Evolutionary conservation across 2,797 vertebrate species (phyloP).

Genomic region (Kryptolebias ocellatus): DNA sequence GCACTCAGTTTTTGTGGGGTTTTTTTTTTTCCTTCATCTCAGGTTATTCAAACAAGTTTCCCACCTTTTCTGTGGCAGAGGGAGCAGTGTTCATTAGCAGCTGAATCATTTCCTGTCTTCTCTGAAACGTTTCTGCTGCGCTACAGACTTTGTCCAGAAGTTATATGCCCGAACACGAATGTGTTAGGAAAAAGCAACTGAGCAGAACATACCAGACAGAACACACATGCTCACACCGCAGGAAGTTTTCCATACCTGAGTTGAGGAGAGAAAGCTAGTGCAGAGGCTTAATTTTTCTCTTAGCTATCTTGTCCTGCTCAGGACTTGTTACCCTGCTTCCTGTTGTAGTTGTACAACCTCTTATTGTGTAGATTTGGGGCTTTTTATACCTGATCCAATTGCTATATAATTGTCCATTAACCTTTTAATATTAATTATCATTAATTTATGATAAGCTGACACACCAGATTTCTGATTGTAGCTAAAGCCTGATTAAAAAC

Average conservation of each 20-base stretch:
- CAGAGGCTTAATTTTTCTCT: constrained; percentile 36
- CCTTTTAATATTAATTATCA: constrained; percentile 11
- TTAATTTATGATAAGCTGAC: constrained; percentile 22
- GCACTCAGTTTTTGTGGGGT: constrained; percentile 12
- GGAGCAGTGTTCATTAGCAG: constrained; percentile 38
- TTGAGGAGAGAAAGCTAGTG: constrained; percentile 8
- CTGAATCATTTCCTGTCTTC: constrained; percentile 48
- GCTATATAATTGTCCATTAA: constrained; percentile 13
- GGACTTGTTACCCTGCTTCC: constrained; percentile 44
- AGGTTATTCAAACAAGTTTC: constrained; percentile 50
- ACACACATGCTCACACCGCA: constrained; percentile 11
- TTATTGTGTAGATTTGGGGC: constrained; percentile 7
- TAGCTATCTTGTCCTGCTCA: constrained; percentile 41
- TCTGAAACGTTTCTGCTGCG: constrained; percentile 29
- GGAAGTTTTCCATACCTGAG: constrained; percentile 26
- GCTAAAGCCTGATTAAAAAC: neutral
- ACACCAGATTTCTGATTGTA: constrained; percentile 11
- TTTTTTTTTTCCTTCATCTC: neutral
- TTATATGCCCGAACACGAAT: constrained; percentile 30
- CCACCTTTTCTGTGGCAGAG: constrained; percentile 51
- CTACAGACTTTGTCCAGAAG: constrained; percentile 54
- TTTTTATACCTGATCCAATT: constrained; percentile 26
- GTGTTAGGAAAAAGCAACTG: constrained; percentile 38
- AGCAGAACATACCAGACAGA: constrained; percentile 34
- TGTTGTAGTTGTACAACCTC: constrained; percentile 23